Conservation (phyloP, 1,140 invertebrate species). For the Drosophila truncata region DNA sequence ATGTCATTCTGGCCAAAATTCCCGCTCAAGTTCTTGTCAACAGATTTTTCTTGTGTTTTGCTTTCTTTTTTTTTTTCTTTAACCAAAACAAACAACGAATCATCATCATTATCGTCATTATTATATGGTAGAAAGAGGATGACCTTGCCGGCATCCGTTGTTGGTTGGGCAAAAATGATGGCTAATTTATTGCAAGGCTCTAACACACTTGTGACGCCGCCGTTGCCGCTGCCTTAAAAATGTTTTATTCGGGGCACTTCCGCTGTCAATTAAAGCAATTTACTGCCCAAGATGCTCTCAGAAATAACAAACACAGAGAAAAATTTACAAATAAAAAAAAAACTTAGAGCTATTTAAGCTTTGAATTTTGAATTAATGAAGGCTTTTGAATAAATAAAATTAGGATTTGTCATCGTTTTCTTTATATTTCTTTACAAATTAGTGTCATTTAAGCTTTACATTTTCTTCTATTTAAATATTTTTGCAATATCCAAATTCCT, state of each 20-base stretch:
- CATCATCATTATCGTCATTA: constrained; percentile 12
- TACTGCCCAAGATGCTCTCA: constrained; percentile 54
- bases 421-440: not conserved
- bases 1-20: constrained; percentile 65
- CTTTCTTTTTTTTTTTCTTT: not conserved
- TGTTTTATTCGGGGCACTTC: constrained; percentile 65
- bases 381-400: not conserved
- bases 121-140: constrained; percentile 13
- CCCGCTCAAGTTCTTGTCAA: constrained; percentile 49
- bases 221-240: constrained; percentile 43
- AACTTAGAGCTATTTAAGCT: too few relatives aligned
- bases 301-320: not conserved
- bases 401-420: too few relatives aligned
- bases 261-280: constrained; percentile 75
- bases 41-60: constrained; percentile 36
- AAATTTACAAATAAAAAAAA: too few relatives aligned
- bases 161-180: constrained; percentile 68
- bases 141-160: constrained; percentile 72
- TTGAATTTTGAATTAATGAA: too few relatives aligned
- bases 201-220: constrained; percentile 27
- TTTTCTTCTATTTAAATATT: not conserved
- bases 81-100: constrained; percentile 65
- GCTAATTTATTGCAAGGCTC: constrained; percentile 74
- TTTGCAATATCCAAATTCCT: not conserved
- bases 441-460: not conserved